Percentiles rank a stretch among this genome's conserved stretches.
These are phyloP conservation scores for Rhipidura dahli DNA, from an alignment of 2,113 vertebrate species.

Conservation along the genomic window DNA sequence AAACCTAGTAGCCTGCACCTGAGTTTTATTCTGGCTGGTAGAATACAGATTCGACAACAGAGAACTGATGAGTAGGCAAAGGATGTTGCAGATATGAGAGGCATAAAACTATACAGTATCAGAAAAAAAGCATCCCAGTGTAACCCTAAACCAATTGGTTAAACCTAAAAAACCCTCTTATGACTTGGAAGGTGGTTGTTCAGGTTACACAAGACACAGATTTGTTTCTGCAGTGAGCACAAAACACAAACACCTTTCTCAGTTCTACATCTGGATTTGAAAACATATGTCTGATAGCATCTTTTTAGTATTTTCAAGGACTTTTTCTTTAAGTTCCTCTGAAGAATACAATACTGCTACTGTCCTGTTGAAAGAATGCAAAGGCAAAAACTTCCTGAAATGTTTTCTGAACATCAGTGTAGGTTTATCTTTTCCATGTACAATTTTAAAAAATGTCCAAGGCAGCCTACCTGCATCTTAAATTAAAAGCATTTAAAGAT, in stretches of 20 bases:
- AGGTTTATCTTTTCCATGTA: not conserved
- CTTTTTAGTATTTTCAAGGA: not conserved
- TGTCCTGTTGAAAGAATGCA: not conserved
- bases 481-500: not conserved
- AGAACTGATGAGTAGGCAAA: not conserved
- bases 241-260: not conserved
- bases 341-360: not conserved
- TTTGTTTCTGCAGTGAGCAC: not conserved
- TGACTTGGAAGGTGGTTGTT: not conserved
- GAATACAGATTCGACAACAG: not conserved
- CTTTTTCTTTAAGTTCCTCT: not conserved
- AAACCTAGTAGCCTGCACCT: not conserved
- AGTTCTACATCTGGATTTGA: not conserved
- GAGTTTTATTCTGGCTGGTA: not conserved
- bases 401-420: not conserved
- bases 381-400: not conserved
- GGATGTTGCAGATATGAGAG: rapidly evolving
- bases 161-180: not conserved
- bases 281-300: not conserved
- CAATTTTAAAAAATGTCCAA: not conserved
- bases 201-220: not conserved
- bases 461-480: not conserved
- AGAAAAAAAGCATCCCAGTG: not conserved
- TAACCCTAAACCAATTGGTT: not conserved
- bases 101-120: not conserved